Conservation (phyloP, 1,140 invertebrate species). For the Lysiphlebus fabarum region DNA sequence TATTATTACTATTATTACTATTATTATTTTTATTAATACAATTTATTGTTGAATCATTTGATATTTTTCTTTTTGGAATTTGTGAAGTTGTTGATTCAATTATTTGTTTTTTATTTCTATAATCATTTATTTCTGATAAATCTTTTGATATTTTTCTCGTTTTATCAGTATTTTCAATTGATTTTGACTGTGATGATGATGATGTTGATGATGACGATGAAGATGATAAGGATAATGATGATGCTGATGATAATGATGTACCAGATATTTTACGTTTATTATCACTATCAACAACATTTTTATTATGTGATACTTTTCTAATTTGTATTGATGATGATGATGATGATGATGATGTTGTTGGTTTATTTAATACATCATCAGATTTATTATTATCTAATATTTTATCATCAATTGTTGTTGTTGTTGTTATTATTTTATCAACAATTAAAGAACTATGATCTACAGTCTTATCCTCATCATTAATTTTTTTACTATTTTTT, state of each 20-base stretch:
- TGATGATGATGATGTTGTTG: too few species aligned
- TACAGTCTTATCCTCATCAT: slow-evolving; percentile 46
- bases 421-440: slow-evolving; percentile 11
- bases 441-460: slow-evolving; percentile 25
- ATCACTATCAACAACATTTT: slow-evolving; percentile 14
- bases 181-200: slow-evolving; percentile 12
- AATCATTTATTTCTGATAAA: slow-evolving; percentile 6
- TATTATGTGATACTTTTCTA: slow-evolving; percentile 22
- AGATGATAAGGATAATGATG: too few species aligned
- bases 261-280: slow-evolving; percentile 10
- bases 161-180: slow-evolving; percentile 21
- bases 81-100: slow-evolving; percentile 23
- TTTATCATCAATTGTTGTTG: too few species aligned
- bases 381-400: neutral
- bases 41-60: slow-evolving; percentile 15
- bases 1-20: slow-evolving; percentile 28
- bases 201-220: too few species aligned
- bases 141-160: slow-evolving; percentile 6
- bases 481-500: slow-evolving; percentile 43
- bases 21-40: slow-evolving; percentile 15
- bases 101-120: slow-evolving; percentile 22
- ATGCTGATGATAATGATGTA: neutral
- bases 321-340: slow-evolving; percentile 11
- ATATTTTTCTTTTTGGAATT: slow-evolving; percentile 25
- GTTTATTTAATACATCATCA: neutral